Base-by-base conservation (phyloP, 2,797 vertebrate species). In the Clarias pachynema region DNA sequence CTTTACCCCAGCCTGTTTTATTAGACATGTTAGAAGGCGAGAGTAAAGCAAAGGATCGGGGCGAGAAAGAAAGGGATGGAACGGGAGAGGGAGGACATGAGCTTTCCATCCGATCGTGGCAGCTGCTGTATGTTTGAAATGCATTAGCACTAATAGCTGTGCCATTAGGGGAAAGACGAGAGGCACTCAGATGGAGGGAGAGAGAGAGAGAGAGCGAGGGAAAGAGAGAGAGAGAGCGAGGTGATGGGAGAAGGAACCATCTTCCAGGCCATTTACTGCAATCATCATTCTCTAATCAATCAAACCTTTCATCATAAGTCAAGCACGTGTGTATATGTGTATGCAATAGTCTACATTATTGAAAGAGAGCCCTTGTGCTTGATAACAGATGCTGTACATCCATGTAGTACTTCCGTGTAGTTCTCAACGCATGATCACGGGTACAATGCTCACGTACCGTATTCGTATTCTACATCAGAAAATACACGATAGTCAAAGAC, bases 71-170 rank as follows among this genome's bases (percentile, higher is more conserved):
- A 79, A 73, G n/a, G 59, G 66, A 24, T n/a, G 59, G 60, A 62
- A 83, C 57, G 24, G 70, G 49, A 57, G 24, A 44, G 73, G 60
- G 44, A 91, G 86, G 92, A 94, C 90, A 65, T 92, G 92, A 92
- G 91, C 95, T 95, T 95, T 94, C 95, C 94, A 91, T 95, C 94
- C 93, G 91, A 95, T 94, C 94, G 93, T 93, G 91, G 95, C 96
- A 97, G 96, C 96, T 96, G 96, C 95, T 94, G 95, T 95, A 95
- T 90, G 95, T 97, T 96, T 95, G 95, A 93, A 93, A 97, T 96
- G 96, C 97, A 96, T 96, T 97, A 96, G 95, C 89, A 92, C 96
- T 97, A 96, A 97, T 97, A 96, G 96, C 95, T 92, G 94, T 95
- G 93, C 96, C 96, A 96, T 97, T 96, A 97, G 94, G 93, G 92